A percentile compares a stretch with the other conserved stretches of the same genome.
Conservation (phyloP, 2,113 vertebrate species). For the Capricornis sumatraensis region DNA sequence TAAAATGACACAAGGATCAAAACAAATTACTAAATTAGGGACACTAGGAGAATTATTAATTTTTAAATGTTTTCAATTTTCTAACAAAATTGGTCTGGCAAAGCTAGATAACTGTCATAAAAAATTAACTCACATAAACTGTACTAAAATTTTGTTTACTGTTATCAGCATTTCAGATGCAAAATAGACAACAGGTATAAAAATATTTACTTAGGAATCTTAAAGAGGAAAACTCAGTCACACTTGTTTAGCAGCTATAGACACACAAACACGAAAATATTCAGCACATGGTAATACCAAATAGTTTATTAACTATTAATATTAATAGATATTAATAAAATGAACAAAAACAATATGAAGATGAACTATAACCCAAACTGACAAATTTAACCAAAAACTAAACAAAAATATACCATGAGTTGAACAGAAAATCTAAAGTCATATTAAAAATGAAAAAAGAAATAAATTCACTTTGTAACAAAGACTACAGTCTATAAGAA, state of each 20-base stretch:
- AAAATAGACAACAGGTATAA: constrained; percentile 6
- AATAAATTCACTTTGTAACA: background rate
- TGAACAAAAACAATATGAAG: background rate
- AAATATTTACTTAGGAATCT: background rate
- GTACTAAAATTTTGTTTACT: background rate
- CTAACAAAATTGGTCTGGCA: constrained; percentile 13
- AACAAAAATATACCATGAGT: constrained; percentile 10
- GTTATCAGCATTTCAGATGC: background rate
- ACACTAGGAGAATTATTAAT: background rate
- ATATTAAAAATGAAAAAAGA: constrained; percentile 25
- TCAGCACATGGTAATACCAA: background rate
- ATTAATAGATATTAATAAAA: background rate
- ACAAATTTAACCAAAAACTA: background rate
- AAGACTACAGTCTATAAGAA: background rate
- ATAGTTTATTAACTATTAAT: background rate
- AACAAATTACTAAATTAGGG: background rate
- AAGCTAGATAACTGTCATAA: background rate
- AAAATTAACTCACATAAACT: constrained; percentile 26
- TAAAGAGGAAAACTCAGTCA: background rate
- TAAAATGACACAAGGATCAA: constrained; percentile 26
- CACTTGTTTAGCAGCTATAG: constrained; percentile 29
- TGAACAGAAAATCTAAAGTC: background rate
- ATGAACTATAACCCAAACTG: background rate
- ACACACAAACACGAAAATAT: background rate
- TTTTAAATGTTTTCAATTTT: constrained; percentile 13